Conservation (phyloP, 2,797 vertebrate species). For the Pantherophis alleghaniensis region DNA sequence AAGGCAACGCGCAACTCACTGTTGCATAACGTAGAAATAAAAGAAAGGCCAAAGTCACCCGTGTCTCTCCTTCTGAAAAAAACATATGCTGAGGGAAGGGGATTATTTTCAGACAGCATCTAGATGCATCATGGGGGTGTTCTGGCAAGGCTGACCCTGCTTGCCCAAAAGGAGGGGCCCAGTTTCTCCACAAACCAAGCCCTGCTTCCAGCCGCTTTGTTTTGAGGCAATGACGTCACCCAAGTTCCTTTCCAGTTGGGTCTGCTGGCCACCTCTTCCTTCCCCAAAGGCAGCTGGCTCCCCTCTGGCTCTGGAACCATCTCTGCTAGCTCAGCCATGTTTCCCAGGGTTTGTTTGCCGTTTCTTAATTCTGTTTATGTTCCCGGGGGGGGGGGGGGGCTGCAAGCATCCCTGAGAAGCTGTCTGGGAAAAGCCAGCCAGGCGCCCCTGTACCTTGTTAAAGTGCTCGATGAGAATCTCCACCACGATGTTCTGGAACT, state of each 20-base stretch:
- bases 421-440: background rate
- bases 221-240: background rate
- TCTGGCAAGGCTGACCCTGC: background rate
- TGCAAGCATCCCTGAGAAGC: background rate
- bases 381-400: no score
- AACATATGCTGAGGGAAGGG: background rate
- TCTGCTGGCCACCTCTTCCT: background rate
- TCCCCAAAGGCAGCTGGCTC: no score
- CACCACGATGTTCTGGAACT: constrained; percentile 97
- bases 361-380: background rate
- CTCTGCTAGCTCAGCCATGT: background rate
- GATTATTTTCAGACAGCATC: background rate
- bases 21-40: background rate
- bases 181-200: no score
- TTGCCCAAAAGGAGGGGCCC: background rate
- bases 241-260: background rate
- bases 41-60: background rate
- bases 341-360: background rate
- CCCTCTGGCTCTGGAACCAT: background rate
- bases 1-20: background rate
- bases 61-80: background rate
- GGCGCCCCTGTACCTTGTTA: constrained; percentile 78
- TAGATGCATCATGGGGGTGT: background rate
- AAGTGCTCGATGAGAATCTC: constrained; percentile 96
- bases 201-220: no score